Conservation (phyloP, 2,113 vertebrate genomes). For the Motacilla tschutschensis region DNA sequence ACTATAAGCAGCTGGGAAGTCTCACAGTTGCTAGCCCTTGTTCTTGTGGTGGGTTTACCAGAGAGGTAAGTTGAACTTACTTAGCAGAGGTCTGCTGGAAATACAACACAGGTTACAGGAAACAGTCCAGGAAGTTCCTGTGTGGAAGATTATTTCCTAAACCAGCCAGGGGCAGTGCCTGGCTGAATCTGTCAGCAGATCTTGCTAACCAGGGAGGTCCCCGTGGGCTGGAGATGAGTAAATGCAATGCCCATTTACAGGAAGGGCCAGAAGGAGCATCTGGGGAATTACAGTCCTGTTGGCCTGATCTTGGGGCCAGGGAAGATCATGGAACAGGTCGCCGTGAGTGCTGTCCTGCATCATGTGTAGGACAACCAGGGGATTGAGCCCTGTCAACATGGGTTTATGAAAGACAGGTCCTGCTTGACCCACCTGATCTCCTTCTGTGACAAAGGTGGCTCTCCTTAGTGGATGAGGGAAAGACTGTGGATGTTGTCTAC, state of each 20-base stretch:
- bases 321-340: not conserved
- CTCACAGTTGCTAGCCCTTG: not conserved
- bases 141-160: not conserved
- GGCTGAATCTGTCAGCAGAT: not conserved
- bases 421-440: not conserved
- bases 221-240: not conserved
- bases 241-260: not conserved
- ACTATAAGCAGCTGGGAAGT: not conserved
- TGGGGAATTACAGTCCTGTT: not conserved
- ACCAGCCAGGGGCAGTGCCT: not conserved
- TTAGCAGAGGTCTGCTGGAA: not conserved
- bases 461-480: not conserved
- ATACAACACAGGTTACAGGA: rapidly evolving
- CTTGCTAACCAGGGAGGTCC: not conserved
- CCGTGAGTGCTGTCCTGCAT: not conserved
- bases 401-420: not conserved
- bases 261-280: not conserved
- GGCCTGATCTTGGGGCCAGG: not conserved
- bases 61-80: not conserved
- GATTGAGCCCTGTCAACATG: not conserved
- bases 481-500: not conserved
- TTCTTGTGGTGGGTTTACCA: not conserved
- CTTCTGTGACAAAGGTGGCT: not conserved
- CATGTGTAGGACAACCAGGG: not conserved
- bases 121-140: not conserved